Evolutionary conservation across 2,888 invertebrate genomes (phyloP), one percentile per base, ranked within the genome.

Genomic region (Chelonus formosanus): DNA sequence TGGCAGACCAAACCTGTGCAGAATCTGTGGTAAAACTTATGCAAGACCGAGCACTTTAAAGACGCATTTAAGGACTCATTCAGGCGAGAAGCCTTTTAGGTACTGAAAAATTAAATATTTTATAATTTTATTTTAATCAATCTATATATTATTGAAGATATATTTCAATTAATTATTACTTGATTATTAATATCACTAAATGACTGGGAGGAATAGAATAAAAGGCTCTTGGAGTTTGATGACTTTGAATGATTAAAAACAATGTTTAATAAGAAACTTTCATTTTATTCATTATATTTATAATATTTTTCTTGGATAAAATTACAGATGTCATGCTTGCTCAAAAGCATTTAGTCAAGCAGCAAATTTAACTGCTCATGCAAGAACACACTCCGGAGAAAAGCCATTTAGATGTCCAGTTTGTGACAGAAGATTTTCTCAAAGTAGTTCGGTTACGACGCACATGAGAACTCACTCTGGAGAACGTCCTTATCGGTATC

Each of bases 401-500:
- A 99, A 99, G 82, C 98, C 99, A 50, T 99, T 98, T 77, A 91
- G 93, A 75, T 99, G 99, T 87, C 95, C 96, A 32, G 95, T 98
- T 74, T 99, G 99, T 85, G 96, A 97, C 82, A 89, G 98, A 69
- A 90, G 96, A 76, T 99, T 99, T 85, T 97, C 97, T 67, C 98
- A 99, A 82, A 91, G 91, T 83, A 97, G 97, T 77, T 91, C 91
- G 70, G 97, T 99, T 62, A 99, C 98, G 65, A 98, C 98, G 73
- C 99, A 99, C 87, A 97, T 98, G 96, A 89, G 98, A 81, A 99
- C 98, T n/a, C 98, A 99, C 86, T 96, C 96, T n/a, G 98, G 98
- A n/a, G 98, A 98, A 84, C 88, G 97, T 66, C 98, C 98, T 0
- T 98, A 98, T 84, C 89, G 90, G 88, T 89, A 79, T 50, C 47